Evolutionary conservation across 2,888 invertebrate species (phyloP).

Genomic region (Agriopis leucophaearia): DNA sequence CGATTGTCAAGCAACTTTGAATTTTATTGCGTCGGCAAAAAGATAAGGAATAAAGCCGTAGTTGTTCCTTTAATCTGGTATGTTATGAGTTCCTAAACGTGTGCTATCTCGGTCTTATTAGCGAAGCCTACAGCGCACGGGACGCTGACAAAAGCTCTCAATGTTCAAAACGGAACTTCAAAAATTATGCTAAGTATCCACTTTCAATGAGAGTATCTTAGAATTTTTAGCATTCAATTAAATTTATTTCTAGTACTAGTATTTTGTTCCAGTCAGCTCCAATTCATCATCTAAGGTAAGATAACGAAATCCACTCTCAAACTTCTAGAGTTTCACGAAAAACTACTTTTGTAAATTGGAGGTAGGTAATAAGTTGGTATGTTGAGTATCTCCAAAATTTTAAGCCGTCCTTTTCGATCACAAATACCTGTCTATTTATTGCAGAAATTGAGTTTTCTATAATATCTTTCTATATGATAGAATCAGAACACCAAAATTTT

Average conservation of each 20-base stretch:
- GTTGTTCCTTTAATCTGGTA: neutral
- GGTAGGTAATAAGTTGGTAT: too few relatives aligned
- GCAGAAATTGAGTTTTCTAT: too few relatives aligned
- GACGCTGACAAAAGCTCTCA: neutral
- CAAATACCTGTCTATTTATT: too few relatives aligned
- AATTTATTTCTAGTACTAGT: neutral
- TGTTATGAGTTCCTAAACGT: constrained; percentile 1
- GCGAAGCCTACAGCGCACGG: neutral
- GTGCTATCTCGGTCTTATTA: constrained; percentile 8
- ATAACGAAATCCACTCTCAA: too few relatives aligned
- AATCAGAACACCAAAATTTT: too few relatives aligned
- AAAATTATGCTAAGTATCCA: neutral
- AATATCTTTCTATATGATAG: too few relatives aligned
- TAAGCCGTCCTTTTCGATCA: too few relatives aligned
- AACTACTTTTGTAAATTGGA: too few relatives aligned
- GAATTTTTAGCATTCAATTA: neutral
- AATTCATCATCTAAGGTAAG: too few relatives aligned
- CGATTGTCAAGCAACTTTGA: constrained; percentile 1
- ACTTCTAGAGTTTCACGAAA: too few relatives aligned
- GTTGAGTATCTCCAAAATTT: too few relatives aligned
- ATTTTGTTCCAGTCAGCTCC: too few relatives aligned
- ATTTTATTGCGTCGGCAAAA: constrained; percentile 5
- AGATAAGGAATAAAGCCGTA: neutral
- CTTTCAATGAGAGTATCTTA: neutral
- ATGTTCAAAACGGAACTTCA: neutral